Base-by-base conservation (phyloP, 2,113 vertebrate genomes). In the Protomyctophum bolini region DNA sequence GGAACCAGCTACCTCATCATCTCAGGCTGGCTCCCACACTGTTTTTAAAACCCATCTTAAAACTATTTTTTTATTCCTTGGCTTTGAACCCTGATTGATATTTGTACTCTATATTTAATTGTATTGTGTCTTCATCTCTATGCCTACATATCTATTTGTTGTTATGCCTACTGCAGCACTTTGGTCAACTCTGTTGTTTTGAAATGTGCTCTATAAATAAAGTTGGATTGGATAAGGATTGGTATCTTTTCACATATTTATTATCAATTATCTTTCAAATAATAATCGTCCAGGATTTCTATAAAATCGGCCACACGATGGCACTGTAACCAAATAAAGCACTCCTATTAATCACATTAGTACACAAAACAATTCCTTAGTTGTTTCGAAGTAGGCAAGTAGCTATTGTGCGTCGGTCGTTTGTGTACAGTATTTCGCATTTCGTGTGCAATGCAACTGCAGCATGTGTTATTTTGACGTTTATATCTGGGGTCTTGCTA, bases 301-400 rank as follows among this genome's bases (percentile, higher is more conserved):
- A 49, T 48, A 48, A 0, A 51, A 68, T 0, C 33, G 1, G 3
- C 87, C 90, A 80, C 84, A 65, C 10, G 82, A 12, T 83, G 88
- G 80, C 89, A 58, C 85, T 86, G 72, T 67, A 68, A 63, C 72
- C 81, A 78, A 69, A 71, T 46, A 15, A 46, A 71, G 28, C n/a
- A 2, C 15, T 49, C 58, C 70, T 68, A 65, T 41, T 41, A 52
- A 66, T 74, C 7, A 77, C 69, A 80, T 76, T 41, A 74, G 75
- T 70, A 15, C 58, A 70, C 21, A 78, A 10, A 70, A 11, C n/a
- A 12, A 54, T 12, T 54, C 11, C n/a, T 54, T n/a, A 54, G n/a
- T 54, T 54, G 52, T 54, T 11, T 11, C n/a, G 52, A 6, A 12
- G 11, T 54, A 12, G 21, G 21, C 21, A 21, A 21, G 21, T 21